Evolutionary conservation across 2,113 vertebrate species (phyloP).

Genomic region (Oryzias melastigma): DNA sequence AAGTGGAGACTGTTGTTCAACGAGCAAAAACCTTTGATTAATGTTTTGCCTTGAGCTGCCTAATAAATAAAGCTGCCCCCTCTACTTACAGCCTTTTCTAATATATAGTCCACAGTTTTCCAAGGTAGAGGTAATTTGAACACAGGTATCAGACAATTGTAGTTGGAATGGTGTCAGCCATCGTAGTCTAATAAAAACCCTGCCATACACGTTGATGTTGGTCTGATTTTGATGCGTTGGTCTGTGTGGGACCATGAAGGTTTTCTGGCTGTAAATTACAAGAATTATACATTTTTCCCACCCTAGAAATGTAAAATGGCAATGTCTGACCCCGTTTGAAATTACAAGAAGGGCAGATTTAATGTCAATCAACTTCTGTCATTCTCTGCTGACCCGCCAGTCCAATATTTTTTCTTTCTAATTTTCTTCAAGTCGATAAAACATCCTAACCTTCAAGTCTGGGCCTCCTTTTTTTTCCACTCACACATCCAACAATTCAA

Average conservation of each 20-base stretch:
- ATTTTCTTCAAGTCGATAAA: slow-evolving; percentile 39
- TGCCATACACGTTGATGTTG: no score
- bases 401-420: slow-evolving; percentile 21
- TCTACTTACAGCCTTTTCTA: background rate
- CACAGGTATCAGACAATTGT: no score
- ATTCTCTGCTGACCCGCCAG: slow-evolving; percentile 14
- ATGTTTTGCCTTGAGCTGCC: slow-evolving; percentile 1
- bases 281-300: no score
- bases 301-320: background rate
- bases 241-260: no score
- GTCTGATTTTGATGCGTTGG: no score
- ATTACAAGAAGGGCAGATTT: slow-evolving; percentile 22
- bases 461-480: background rate
- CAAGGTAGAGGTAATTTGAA: background rate
- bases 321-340: background rate
- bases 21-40: background rate
- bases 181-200: no score
- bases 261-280: no score
- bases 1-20: background rate
- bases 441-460: slow-evolving; percentile 2
- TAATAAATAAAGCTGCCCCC: background rate
- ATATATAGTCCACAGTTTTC: background rate
- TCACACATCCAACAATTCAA: slow-evolving; percentile 32
- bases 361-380: slow-evolving; percentile 19
- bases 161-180: background rate